A percentile compares a stretch with the other conserved stretches of the same genome.
Conservation (phyloP, 1,140 invertebrate genomes). For the Trichogramma pretiosum region DNA sequence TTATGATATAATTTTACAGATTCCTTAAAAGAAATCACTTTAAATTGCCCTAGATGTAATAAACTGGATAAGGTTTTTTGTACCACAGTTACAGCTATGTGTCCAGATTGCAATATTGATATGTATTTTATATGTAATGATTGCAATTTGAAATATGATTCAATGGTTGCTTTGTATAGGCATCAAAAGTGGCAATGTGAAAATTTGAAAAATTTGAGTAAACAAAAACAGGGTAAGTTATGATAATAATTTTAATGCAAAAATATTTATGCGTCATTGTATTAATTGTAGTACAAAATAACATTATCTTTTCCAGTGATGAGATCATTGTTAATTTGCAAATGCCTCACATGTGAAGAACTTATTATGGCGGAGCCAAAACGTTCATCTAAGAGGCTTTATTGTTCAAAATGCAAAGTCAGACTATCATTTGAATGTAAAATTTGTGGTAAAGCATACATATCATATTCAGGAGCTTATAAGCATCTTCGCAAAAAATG, state of each 20-base stretch:
- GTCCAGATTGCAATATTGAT: constrained; percentile 10
- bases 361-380: not conserved
- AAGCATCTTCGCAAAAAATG: not conserved
- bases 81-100: constrained; percentile 1
- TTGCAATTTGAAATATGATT: constrained; percentile 2
- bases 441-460: constrained; percentile 3
- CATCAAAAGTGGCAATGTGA: constrained; percentile 10
- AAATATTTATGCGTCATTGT: not conserved
- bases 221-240: no score
- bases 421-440: not conserved
- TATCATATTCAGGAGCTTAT: constrained; percentile 1
- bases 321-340: not conserved
- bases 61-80: constrained; percentile 2
- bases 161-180: constrained; percentile 6
- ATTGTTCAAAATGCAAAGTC: not conserved
- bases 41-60: constrained; percentile 11
- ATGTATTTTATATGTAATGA: constrained; percentile 8
- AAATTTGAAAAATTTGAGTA: no score
- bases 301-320: not conserved
- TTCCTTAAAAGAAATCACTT: constrained; percentile 2
- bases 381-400: not conserved
- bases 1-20: not conserved
- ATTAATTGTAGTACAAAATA: not conserved
- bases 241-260: no score
- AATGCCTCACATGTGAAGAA: not conserved